Evolutionary conservation across 2,113 vertebrate species (phyloP).

Genomic region (Phylloscopus whistleri): DNA sequence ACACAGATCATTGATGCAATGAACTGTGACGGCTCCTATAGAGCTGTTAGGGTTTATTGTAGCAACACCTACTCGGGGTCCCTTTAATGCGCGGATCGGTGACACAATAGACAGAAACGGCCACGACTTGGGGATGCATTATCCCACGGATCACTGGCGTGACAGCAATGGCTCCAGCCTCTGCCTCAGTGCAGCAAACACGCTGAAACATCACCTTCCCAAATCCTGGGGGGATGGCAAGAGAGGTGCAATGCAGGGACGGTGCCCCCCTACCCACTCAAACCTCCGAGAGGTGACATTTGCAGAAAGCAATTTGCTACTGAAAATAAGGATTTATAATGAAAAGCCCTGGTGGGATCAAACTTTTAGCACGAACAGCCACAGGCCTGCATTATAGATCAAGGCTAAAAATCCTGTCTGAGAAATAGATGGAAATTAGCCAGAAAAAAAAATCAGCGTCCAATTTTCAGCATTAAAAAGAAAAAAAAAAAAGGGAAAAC

Average conservation of each 20-base stretch:
- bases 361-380: constrained; percentile 49
- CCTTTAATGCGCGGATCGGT: constrained; percentile 32
- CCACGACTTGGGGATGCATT: constrained; percentile 34
- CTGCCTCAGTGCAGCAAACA: not conserved
- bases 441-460: not conserved
- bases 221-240: accelerated
- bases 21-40: constrained; percentile 63
- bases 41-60: constrained; percentile 59
- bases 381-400: constrained; percentile 29
- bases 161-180: constrained; percentile 4
- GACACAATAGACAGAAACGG: constrained; percentile 56
- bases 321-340: constrained; percentile 24
- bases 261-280: not conserved
- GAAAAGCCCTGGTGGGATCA: not conserved
- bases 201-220: accelerated
- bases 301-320: not conserved
- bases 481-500: not conserved
- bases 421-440: constrained; percentile 25
- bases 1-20: constrained; percentile 64
- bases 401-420: constrained; percentile 5
- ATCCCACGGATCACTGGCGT: constrained; percentile 37
- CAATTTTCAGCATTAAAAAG: not conserved
- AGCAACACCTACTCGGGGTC: constrained; percentile 64
- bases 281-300: not conserved
- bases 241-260: accelerated